These are phyloP conservation scores for Eulemur mongoz DNA, from an alignment of 2,797 vertebrate species.

Conservation along the genomic window DNA sequence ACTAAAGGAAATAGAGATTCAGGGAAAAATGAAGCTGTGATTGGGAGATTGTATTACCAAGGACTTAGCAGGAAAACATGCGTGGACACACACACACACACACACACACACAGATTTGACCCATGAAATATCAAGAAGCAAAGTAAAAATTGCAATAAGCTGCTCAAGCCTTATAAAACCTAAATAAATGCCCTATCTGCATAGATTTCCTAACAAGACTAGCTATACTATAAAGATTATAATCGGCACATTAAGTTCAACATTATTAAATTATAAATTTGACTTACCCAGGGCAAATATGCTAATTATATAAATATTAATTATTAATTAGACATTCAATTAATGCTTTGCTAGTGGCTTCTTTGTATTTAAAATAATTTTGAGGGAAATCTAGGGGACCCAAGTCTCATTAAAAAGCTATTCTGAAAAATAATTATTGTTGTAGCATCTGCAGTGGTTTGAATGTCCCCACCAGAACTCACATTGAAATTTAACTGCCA, in stretches of 20 bases:
- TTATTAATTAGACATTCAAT: constrained; percentile 44
- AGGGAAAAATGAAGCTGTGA: not conserved
- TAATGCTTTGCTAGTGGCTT: constrained; percentile 17
- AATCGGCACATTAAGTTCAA: constrained; percentile 23
- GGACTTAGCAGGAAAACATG: not conserved
- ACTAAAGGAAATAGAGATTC: not conserved
- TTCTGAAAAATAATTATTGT: not conserved
- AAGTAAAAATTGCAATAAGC: constrained; percentile 30
- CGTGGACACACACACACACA: no score
- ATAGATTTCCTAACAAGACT: not conserved
- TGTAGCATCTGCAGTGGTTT: not conserved
- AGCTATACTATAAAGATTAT: not conserved
- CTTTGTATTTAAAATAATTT: constrained; percentile 27
- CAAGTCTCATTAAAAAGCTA: not conserved
- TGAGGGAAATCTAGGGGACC: not conserved
- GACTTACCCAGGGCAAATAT: not conserved
- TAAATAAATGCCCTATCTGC: not conserved
- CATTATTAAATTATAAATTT: constrained; percentile 48
- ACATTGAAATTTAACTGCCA: not conserved
- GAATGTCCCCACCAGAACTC: not conserved
- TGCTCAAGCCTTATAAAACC: not conserved
- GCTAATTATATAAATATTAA: constrained; percentile 38
- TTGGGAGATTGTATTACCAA: not conserved
- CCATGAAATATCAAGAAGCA: not conserved
- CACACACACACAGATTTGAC: not conserved